A percentile compares a stretch with the other conserved stretches of the same genome.
These are phyloP conservation scores for Balaenoptera acutorostrata DNA, from an alignment of 2,113 vertebrate genomes.

Conservation along the genomic window DNA sequence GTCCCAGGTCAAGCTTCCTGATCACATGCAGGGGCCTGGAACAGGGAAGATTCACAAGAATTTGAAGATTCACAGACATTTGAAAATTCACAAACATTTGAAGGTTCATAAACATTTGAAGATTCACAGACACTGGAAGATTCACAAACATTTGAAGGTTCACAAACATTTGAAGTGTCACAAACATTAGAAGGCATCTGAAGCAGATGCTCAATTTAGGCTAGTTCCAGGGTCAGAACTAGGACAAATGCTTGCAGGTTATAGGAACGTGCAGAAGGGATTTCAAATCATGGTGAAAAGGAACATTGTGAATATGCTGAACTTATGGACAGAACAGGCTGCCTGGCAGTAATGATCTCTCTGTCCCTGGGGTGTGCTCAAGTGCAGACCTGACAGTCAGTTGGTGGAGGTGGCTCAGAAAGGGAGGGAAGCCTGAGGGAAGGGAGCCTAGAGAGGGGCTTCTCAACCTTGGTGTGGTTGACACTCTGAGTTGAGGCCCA, in stretches of 20 bases:
- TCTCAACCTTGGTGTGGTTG: accelerated
- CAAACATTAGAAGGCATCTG: background rate
- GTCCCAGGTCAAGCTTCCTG: no score
- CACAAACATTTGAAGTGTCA: background rate
- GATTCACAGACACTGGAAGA: background rate
- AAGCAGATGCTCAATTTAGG: background rate
- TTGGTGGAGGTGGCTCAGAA: background rate
- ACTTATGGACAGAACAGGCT: background rate
- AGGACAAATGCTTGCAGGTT: background rate
- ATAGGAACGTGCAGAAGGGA: background rate
- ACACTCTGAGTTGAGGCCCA: background rate
- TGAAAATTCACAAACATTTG: background rate
- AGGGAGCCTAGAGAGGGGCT: background rate
- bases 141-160: background rate
- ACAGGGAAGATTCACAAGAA: background rate
- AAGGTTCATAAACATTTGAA: background rate
- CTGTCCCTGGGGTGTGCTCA: background rate
- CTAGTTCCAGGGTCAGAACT: background rate
- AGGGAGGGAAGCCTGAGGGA: background rate
- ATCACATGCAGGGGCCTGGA: background rate
- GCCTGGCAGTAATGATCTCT: background rate
- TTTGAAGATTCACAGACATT: background rate
- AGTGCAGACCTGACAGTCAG: background rate
- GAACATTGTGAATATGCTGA: background rate
- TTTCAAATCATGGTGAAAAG: background rate